Base-by-base conservation (phyloP, 2,797 vertebrate species). In the Petrocephalus schoutedeni region DNA sequence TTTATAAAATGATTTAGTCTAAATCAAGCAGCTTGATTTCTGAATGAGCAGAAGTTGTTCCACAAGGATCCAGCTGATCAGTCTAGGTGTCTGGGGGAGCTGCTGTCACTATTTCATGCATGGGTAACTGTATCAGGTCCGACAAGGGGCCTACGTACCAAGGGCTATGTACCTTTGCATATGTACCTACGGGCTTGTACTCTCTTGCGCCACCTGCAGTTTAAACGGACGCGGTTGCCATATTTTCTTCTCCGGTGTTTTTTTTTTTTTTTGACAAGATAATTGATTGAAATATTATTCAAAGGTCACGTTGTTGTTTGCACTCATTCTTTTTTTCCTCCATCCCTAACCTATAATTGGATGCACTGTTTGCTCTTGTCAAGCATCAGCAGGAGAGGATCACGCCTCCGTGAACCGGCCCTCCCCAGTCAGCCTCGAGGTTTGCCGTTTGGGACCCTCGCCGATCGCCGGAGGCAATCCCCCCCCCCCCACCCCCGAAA, bases 241-340 rank as follows among this genome's bases (percentile, higher is more conserved):
- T 49, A 83, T 53, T 83, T 83, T 51, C 45, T 83, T 83, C 41
- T 19, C n/a, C 57, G 7, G 12, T 36, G 16, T 64, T 21, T 61
- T 14, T 74, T n/a, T 28, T 28, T 28, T 36, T 6, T 41, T 61
- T 49, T 67, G n/a, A 86, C 19, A 14, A 23, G 85, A 36, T 49
- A 23, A 56, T 56, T 86, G 54, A 86, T n/a, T 58, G 19, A 14
- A 45, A 61, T 67, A 61, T 64, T 86, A 21, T 45, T 36, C 41
- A 57, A 86, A 86, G 54, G 84, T 58, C 84, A 86, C 28, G 16
- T 86, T 57, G 16, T 86, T 57, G 53, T 54, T 36, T 58, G 83
- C 53, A 53, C n/a, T 57, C 21, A 4, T 56, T 85, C 53, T 16
- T 85, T 58, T 86, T 23, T 28, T 23, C 36, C 23, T 32, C 10